A percentile compares a stretch with the other conserved stretches of the same genome.
Conservation (phyloP, 2,888 invertebrate species). For the Diarsia mendica region DNA sequence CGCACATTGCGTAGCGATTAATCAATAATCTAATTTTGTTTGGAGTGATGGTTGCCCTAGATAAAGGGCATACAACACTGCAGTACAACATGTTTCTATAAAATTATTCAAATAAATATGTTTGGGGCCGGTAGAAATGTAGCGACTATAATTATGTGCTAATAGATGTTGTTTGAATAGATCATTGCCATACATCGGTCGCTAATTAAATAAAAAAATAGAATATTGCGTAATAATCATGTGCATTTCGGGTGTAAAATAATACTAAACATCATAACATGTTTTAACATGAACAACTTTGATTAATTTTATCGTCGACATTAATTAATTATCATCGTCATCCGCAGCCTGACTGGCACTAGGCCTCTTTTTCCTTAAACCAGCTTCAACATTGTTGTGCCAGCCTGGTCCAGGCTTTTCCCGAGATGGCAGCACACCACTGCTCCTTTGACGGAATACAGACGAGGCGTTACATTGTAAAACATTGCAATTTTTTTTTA, state of each 20-base stretch:
- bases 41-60: conserved; percentile 20
- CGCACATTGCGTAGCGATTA: conserved; percentile 3
- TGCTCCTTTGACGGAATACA: neutral
- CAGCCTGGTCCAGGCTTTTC: neutral
- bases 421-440: neutral
- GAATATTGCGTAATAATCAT: neutral
- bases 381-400: neutral
- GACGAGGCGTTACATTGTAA: neutral
- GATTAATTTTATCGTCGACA: conserved; percentile 20
- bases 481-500: neutral
- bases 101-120: neutral
- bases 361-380: neutral
- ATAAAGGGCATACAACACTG: conserved; percentile 9
- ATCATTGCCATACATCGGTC: neutral
- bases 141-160: neutral
- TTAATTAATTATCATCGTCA: neutral
- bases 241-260: neutral
- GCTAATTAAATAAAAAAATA: neutral
- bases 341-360: neutral
- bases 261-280: neutral
- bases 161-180: neutral
- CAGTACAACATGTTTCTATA: neutral
- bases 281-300: conserved; percentile 12
- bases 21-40: conserved; percentile 16
- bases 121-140: neutral